Conservation (phyloP, 2,888 invertebrate genomes). For the Oscheius sp. region DNA sequence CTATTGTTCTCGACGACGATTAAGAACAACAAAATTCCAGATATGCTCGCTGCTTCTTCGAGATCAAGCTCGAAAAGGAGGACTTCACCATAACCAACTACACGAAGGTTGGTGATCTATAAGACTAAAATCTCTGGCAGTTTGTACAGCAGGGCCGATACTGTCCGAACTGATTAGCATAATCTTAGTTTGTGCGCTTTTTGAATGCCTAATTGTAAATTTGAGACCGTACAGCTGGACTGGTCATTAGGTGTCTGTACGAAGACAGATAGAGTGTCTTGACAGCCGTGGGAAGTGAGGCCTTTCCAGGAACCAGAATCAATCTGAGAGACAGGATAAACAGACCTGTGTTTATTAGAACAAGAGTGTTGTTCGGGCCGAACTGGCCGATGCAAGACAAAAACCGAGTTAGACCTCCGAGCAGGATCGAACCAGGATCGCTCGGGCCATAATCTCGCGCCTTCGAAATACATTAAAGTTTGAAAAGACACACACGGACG, state of each 20-base stretch:
- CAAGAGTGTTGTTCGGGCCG: no score
- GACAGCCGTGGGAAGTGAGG: neutral
- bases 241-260: slow-evolving; percentile 4
- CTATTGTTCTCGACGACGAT: neutral
- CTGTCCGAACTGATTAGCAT: slow-evolving; percentile 23
- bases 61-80: slow-evolving; percentile 38
- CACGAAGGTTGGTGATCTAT: slow-evolving; percentile 20
- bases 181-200: slow-evolving; percentile 14
- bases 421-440: no score
- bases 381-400: no score
- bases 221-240: slow-evolving; percentile 24
- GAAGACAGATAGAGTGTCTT: neutral
- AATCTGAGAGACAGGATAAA: no score
- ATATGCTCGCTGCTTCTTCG: slow-evolving; percentile 61
- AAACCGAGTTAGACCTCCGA: no score
- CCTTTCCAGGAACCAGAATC: no score
- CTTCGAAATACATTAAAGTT: no score
- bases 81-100: slow-evolving; percentile 33
- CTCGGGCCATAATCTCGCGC: no score
- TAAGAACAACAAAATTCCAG: slow-evolving; percentile 27
- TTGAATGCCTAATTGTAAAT: slow-evolving; percentile 37
- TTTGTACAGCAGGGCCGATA: neutral
- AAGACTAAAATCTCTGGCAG: neutral
- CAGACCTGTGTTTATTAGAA: no score
- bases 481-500: no score